Evolutionary conservation across 2,888 invertebrate genomes (phyloP).

Genomic region (Andrena praecox): DNA sequence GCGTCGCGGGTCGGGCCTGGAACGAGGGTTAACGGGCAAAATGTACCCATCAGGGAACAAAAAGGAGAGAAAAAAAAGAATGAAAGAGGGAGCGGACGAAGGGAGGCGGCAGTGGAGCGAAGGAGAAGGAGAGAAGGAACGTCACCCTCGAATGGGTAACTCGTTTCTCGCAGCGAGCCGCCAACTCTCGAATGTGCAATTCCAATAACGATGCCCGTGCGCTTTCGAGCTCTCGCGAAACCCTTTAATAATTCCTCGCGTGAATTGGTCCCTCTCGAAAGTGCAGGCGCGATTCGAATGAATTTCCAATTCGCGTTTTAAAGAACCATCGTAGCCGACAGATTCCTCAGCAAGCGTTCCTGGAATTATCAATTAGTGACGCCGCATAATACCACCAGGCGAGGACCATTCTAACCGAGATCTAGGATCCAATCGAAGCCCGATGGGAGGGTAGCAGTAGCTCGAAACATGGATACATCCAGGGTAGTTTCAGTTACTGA

Average conservation of each 20-base stretch:
- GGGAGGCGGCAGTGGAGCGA: background rate
- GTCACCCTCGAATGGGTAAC: conserved; percentile 28
- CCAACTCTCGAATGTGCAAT: background rate
- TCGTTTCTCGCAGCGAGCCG: conserved; percentile 15
- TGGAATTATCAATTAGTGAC: too few relatives aligned
- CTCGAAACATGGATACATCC: conserved; percentile 21
- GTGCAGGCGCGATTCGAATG: background rate
- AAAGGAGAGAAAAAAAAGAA: conserved; percentile 43
- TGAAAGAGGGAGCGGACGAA: conserved; percentile 11
- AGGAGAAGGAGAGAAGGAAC: conserved; percentile 12
- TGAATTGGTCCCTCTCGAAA: background rate
- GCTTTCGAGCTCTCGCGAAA: background rate
- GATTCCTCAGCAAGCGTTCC: background rate
- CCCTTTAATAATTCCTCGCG: conserved; percentile 13
- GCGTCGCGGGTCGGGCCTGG: conserved; percentile 57
- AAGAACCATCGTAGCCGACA: too few relatives aligned
- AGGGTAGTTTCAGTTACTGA: conserved; percentile 40
- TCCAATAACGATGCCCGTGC: conserved; percentile 14
- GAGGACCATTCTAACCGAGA: background rate
- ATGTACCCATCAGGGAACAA: conserved; percentile 64
- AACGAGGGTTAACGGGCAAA: conserved; percentile 69
- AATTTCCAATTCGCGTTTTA: background rate
- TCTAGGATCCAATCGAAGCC: conserved; percentile 57
- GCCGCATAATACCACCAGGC: too few relatives aligned
- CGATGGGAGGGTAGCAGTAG: conserved; percentile 4